Base-by-base conservation (phyloP, 2,113 vertebrate species). In the Ochotona curzoniae region DNA sequence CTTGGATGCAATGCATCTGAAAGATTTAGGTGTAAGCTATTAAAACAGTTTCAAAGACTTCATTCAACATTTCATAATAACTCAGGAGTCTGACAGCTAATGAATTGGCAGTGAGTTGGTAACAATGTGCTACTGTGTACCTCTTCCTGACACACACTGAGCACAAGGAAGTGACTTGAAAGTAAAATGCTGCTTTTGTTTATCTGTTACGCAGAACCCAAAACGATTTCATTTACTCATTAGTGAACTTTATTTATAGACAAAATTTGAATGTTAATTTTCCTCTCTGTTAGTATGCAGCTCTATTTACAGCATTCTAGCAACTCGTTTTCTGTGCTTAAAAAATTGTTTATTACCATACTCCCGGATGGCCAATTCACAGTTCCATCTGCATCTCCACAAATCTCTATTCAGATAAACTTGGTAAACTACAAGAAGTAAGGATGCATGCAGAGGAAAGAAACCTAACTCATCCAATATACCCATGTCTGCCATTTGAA, bases 281-380 rank as follows among this genome's bases (percentile, higher is more conserved):
- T 93, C 90, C 75, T 92, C 88, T 94, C 64, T 23, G 89, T 96
- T 93, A 90, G 84, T 83, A 95, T 96, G 90, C 94, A 96, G 96
- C 93, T 94, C 69, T 93, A 38, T 92, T 89, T 95, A 85, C 92
- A 88, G 7, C 70, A 69, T 88, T 76, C 74, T 79, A 94, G 84
- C 79, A 95, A 81, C 64, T 96, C 91, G 94, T 95, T 91, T 96
- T 95, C 96, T 93, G 54, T 76, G 93, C 91, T 95, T 96, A 83
- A 92, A 92, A 96, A 97, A 94, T 87, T 94, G 96, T 92, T 97
- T 93, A 93, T 96, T 94, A 90, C 47, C 49, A 69, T 2, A 8
- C 49, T 95, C 93, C 94, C 95, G 86, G 88, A 95, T 90, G 95
- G 64, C 94, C 93, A 91, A 57, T 95, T 93, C 92, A n/a, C 71